phyloP scores from a whole-genome alignment of 2,888 invertebrate species.

The Mystacides longicornis region DNA sequence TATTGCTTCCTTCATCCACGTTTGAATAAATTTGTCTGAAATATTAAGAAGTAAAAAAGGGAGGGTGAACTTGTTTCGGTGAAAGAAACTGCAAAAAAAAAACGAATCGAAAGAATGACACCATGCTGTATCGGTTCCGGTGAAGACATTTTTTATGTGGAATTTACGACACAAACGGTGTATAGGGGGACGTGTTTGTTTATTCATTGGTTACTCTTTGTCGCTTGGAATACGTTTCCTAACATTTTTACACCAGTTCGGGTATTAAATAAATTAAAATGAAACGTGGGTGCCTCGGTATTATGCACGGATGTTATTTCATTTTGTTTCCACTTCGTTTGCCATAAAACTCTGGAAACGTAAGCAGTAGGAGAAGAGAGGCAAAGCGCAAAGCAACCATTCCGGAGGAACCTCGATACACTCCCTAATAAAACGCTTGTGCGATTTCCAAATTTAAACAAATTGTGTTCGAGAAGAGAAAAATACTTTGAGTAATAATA shows the following conservation, averaged over 20 bases:
- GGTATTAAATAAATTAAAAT: background rate
- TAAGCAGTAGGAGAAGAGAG: background rate
- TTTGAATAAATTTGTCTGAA: background rate
- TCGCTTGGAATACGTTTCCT: background rate
- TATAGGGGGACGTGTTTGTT: background rate
- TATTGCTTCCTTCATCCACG: background rate
- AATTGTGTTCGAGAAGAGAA: too few species aligned
- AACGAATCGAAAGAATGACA: background rate
- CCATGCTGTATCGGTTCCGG: background rate
- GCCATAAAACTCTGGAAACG: background rate
- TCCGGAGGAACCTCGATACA: too few species aligned
- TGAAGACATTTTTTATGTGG: background rate
- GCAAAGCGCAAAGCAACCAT: too few species aligned
- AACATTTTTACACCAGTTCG: background rate
- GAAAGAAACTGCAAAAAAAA: background rate
- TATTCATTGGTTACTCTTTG: background rate
- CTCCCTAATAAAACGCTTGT: too few species aligned
- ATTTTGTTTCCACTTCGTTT: background rate
- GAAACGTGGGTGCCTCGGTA: background rate
- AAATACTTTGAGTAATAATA: too few species aligned
- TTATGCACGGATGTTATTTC: background rate
- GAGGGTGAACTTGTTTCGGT: background rate
- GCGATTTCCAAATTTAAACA: too few species aligned
- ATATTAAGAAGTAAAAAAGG: background rate
- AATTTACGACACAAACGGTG: constrained; percentile 1